These are phyloP conservation scores for Danio albolineatus DNA, from an alignment of 2,797 vertebrate species.

Conservation along the genomic window DNA sequence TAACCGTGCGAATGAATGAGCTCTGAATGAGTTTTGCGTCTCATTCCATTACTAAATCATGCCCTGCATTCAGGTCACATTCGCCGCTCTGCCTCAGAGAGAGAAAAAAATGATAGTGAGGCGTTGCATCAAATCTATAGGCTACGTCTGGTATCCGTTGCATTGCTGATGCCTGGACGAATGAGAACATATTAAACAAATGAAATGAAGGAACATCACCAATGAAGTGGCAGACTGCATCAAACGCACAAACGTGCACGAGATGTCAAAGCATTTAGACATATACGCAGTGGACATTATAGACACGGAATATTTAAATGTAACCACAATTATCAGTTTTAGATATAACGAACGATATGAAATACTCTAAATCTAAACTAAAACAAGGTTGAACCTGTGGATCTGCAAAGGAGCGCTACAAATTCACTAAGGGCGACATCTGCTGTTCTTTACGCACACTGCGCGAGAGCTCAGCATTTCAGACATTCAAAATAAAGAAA, in stretches of 20 bases:
- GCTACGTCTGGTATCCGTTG: slow-evolving; percentile 63
- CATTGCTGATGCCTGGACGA: slow-evolving; percentile 32
- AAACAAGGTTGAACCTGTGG: slow-evolving; percentile 65
- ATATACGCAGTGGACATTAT: not conserved
- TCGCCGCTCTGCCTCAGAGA: slow-evolving; percentile 69
- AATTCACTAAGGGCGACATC: slow-evolving; percentile 79
- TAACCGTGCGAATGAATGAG: slow-evolving; percentile 74
- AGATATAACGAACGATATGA: not conserved
- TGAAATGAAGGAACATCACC: slow-evolving; percentile 26
- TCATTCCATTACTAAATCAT: slow-evolving; percentile 77
- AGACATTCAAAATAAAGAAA: not conserved
- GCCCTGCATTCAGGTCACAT: slow-evolving; percentile 82
- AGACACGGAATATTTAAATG: not conserved
- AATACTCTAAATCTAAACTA: slow-evolving; percentile 35
- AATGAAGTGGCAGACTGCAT: slow-evolving; percentile 19
- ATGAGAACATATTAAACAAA: slow-evolving; percentile 11
- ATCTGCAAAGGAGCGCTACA: slow-evolving; percentile 57
- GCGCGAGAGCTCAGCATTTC: not conserved
- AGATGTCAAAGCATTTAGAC: not conserved
- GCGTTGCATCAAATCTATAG: slow-evolving; percentile 74
- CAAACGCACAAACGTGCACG: not conserved
- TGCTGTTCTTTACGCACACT: slow-evolving; percentile 68
- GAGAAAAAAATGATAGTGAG: slow-evolving; percentile 70
- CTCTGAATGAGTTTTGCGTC: slow-evolving; percentile 79
- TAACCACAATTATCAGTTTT: not conserved